Evolutionary conservation across 2,888 invertebrate species (phyloP).

Genomic region (Cordilura impudica): DNA sequence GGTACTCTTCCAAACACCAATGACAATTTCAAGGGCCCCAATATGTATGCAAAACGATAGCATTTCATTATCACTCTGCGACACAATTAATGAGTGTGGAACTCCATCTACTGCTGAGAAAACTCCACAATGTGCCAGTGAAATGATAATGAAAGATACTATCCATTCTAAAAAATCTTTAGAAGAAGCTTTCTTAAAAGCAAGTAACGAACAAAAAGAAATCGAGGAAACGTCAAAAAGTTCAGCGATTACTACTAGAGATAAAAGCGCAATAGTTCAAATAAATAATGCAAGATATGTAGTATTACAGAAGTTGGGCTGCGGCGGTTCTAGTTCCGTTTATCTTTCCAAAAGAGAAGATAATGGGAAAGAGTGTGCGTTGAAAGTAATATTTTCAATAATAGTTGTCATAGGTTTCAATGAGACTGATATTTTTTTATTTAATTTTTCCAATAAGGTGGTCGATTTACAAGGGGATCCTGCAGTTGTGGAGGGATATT

Average conservation of each 20-base stretch:
- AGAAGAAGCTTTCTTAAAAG: constrained; percentile 66
- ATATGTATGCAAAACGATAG: constrained; percentile 70
- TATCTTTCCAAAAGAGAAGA: constrained; percentile 75
- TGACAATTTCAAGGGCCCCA: constrained; percentile 72
- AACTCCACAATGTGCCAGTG: constrained; percentile 15
- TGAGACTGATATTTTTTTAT: background rate
- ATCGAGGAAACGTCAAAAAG: constrained; percentile 15
- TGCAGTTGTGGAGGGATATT: constrained; percentile 86
- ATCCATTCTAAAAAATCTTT: constrained; percentile 70
- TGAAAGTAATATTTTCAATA: too few species aligned
- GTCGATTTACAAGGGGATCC: constrained; percentile 88
- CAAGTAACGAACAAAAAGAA: constrained; percentile 16
- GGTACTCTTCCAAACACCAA: constrained; percentile 77
- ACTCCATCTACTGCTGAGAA: constrained; percentile 69
- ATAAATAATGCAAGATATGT: constrained; percentile 87
- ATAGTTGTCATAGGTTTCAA: too few species aligned
- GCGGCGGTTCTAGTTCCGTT: constrained; percentile 94
- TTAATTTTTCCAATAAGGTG: constrained; percentile 80
- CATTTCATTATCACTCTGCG: constrained; percentile 73
- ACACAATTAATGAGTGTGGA: constrained; percentile 71
- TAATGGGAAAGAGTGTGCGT: constrained; percentile 72
- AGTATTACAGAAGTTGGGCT: constrained; percentile 87
- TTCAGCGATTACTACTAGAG: constrained; percentile 6
- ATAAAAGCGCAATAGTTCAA: constrained; percentile 78
- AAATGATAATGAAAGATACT: constrained; percentile 41